Conservation (phyloP, 2,888 invertebrate species). For the Tipula lateralis region DNA sequence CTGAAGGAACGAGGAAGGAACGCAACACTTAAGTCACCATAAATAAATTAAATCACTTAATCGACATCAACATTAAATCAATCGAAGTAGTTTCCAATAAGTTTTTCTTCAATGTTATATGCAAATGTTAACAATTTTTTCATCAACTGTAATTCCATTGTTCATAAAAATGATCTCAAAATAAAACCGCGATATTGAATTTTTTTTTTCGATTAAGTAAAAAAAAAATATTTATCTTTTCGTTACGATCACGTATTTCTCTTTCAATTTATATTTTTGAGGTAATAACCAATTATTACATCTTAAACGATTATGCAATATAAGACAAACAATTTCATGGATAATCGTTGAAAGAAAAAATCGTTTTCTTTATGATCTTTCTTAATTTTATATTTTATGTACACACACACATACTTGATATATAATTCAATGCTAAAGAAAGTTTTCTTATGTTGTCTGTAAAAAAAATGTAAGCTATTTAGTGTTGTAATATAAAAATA, state of each 20-base stretch:
- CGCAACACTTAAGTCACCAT: no score
- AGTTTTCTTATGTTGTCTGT: neutral
- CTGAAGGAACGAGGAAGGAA: no score
- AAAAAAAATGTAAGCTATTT: no score
- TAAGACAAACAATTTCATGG: neutral
- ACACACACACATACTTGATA: neutral
- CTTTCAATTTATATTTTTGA: neutral
- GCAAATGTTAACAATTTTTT: neutral
- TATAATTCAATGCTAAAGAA: slow-evolving; percentile 19
- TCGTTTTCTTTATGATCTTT: slow-evolving; percentile 1
- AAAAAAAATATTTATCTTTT: neutral
- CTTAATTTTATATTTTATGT: neutral
- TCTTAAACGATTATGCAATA: slow-evolving; percentile 16
- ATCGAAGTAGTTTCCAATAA: no score
- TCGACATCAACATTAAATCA: no score
- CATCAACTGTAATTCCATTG: neutral
- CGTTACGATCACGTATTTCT: neutral
- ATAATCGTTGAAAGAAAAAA: slow-evolving; percentile 7
- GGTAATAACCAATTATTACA: slow-evolving; percentile 19
- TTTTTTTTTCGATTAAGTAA: neutral
- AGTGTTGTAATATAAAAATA: neutral
- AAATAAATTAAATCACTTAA: no score
- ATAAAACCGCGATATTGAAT: neutral
- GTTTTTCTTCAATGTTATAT: no score
- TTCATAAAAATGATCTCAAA: neutral